Conservation (phyloP, 2,797 vertebrate species). For the Chelon auratus region DNA sequence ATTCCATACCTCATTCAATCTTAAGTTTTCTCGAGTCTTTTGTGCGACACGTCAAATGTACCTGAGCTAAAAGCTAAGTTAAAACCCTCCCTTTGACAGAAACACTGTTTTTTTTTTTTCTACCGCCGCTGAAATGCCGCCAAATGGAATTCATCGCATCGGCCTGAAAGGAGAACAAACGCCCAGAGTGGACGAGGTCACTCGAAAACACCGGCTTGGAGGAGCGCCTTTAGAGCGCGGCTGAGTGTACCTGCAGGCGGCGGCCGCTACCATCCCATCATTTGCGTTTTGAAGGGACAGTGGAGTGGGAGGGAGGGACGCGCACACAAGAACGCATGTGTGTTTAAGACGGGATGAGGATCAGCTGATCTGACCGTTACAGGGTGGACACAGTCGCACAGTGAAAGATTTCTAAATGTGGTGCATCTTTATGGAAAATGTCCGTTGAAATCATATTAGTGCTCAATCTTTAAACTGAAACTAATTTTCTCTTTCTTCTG, state of each 20-base stretch:
- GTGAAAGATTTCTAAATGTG: too few species aligned
- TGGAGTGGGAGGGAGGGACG: background rate
- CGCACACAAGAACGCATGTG: background rate
- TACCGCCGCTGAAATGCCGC: conserved; percentile 38
- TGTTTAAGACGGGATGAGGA: background rate
- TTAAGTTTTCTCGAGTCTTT: background rate
- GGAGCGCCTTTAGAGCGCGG: too few species aligned
- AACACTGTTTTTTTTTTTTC: conserved; percentile 44
- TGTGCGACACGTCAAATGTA: background rate
- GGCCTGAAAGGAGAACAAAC: conserved; percentile 50
- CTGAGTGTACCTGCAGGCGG: conserved; percentile 34
- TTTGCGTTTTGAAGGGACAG: conserved; percentile 1
- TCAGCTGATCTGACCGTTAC: background rate
- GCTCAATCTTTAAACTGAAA: background rate
- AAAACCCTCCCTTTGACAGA: conserved; percentile 40
- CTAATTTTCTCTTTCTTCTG: background rate
- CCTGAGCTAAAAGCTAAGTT: background rate
- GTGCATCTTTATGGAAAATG: too few species aligned
- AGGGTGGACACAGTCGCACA: background rate
- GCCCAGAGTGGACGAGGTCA: conserved; percentile 51
- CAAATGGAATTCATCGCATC: conserved; percentile 44
- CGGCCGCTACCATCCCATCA: conserved; percentile 17
- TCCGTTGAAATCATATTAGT: background rate
- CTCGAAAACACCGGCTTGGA: conserved; percentile 23
- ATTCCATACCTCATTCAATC: background rate